Evolutionary conservation across 2,797 vertebrate species (phyloP).

Genomic region (Balearica regulorum): DNA sequence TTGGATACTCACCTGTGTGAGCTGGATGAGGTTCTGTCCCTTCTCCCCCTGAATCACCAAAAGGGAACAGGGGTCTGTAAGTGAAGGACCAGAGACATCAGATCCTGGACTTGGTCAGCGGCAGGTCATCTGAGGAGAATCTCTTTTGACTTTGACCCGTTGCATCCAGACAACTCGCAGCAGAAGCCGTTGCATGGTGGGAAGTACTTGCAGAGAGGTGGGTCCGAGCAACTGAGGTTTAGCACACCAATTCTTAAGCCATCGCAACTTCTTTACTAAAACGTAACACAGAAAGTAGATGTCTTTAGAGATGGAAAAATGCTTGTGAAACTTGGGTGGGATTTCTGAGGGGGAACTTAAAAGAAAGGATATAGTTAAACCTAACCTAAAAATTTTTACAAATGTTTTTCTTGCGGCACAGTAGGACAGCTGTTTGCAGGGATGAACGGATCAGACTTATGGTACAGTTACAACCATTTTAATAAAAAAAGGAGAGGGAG

Average conservation of each 20-base stretch:
- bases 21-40: not conserved
- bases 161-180: not conserved
- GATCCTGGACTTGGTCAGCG: not conserved
- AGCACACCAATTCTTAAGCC: not conserved
- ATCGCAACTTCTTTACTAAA: not conserved
- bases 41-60: not conserved
- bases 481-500: slow-evolving; percentile 1
- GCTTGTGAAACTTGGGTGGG: not conserved
- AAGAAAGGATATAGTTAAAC: slow-evolving; percentile 8
- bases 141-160: not conserved
- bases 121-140: not conserved
- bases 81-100: not conserved
- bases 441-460: slow-evolving; percentile 12
- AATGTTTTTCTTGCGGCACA: slow-evolving; percentile 27
- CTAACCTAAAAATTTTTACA: slow-evolving; percentile 20
- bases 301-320: not conserved
- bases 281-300: not conserved
- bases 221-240: not conserved
- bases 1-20: not conserved
- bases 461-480: not conserved
- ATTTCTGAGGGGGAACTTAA: slow-evolving; percentile 9
- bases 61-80: not conserved
- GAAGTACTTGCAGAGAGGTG: not conserved
- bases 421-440: slow-evolving; percentile 46
- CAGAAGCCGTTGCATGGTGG: not conserved